Conservation (phyloP, 2,113 vertebrate species). For the Prunella fulvescens region DNA sequence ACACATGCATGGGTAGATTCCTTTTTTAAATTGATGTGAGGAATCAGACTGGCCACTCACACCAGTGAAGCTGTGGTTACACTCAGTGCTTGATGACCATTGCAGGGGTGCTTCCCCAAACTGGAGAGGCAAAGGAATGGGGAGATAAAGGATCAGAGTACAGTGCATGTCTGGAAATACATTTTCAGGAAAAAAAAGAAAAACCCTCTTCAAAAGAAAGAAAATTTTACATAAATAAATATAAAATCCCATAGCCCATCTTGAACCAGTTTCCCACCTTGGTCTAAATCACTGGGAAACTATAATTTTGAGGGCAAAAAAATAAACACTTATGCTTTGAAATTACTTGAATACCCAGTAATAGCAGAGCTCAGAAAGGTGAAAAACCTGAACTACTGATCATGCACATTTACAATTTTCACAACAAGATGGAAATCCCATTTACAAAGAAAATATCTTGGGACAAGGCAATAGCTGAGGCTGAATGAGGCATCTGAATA, state of each 20-base stretch:
- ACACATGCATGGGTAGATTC: not conserved
- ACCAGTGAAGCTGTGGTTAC: not conserved
- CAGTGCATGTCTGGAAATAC: not conserved
- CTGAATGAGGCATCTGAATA: constrained; percentile 29
- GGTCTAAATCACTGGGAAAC: not conserved
- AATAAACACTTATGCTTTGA: not conserved
- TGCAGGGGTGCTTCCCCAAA: rapidly evolving
- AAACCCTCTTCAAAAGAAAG: not conserved
- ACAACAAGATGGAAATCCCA: constrained; percentile 9
- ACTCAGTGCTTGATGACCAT: not conserved
- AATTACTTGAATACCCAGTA: not conserved
- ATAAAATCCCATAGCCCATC: not conserved
- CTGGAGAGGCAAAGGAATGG: not conserved
- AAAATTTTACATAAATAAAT: not conserved
- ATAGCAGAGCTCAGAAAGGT: not conserved
- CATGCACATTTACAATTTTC: not conserved
- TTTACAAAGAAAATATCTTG: constrained; percentile 6
- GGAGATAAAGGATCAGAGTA: not conserved
- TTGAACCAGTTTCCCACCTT: not conserved
- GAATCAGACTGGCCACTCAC: not conserved
- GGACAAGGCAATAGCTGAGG: not conserved
- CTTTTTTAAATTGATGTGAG: not conserved
- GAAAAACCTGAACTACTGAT: not conserved
- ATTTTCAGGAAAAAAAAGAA: not conserved
- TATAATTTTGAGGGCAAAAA: not conserved